These are phyloP conservation scores for Aleiodes sp. DNA, from an alignment of 1,140 invertebrate genomes.

Conservation along the genomic window DNA sequence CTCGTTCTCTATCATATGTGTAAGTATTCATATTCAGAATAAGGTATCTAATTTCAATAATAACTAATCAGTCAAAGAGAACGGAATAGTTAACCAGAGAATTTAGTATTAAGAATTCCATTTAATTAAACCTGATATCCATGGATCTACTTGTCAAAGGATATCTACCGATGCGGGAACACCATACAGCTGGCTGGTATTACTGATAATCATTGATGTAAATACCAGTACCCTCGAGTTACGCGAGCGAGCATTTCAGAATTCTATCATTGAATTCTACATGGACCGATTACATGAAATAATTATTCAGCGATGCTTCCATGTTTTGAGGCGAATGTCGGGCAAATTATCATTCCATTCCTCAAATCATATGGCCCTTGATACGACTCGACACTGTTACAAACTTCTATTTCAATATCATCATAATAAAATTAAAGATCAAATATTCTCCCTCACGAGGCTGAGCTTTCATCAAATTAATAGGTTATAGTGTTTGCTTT, in stretches of 20 bases:
- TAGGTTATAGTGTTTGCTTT: too few relatives aligned
- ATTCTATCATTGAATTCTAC: background rate
- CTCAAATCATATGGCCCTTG: too few relatives aligned
- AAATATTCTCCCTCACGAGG: too few relatives aligned
- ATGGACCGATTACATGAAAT: background rate
- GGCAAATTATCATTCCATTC: background rate
- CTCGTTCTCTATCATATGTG: slow-evolving; percentile 84
- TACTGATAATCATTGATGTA: background rate
- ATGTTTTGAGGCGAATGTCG: background rate
- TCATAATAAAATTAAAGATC: too few relatives aligned
- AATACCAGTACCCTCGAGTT: background rate
- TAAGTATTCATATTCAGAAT: slow-evolving; percentile 66
- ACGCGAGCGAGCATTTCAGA: background rate
- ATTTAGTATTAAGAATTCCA: background rate
- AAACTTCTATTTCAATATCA: too few relatives aligned
- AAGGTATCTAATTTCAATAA: background rate
- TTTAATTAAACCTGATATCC: background rate
- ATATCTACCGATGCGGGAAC: too few relatives aligned
- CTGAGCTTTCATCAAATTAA: too few relatives aligned
- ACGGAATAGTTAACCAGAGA: background rate
- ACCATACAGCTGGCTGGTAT: background rate
- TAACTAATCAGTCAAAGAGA: too few relatives aligned
- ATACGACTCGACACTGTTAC: too few relatives aligned
- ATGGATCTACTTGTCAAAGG: background rate
- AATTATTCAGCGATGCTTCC: background rate